phyloP scores from a whole-genome alignment of 2,888 invertebrate species.

The Apamea crenata region DNA sequence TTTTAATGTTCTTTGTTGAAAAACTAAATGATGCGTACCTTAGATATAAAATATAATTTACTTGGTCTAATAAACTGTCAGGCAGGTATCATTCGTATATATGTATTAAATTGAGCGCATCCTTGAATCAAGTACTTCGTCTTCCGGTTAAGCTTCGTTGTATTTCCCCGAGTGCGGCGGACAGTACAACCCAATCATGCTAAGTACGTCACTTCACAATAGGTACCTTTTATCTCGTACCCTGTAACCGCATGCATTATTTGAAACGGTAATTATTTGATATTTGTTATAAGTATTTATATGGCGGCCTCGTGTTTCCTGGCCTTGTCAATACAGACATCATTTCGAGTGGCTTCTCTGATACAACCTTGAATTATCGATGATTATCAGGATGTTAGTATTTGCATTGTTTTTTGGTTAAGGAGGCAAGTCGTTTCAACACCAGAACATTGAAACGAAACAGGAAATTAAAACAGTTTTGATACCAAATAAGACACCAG shows the following conservation, averaged over 20 bases:
- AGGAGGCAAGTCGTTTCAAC: conserved; percentile 21
- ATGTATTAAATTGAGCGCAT: conserved; percentile 50
- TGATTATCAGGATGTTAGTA: conserved; percentile 84
- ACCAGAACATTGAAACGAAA: conserved; percentile 17
- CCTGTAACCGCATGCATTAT: conserved; percentile 59
- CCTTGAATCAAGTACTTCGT: conserved; percentile 51
- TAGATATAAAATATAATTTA: conserved; percentile 26
- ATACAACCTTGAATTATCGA: conserved; percentile 83
- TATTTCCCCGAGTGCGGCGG: conserved; percentile 23
- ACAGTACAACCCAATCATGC: conserved; percentile 3
- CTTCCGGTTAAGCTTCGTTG: conserved; percentile 47
- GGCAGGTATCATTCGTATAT: conserved; percentile 21
- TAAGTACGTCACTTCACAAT: conserved; percentile 50
- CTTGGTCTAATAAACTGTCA: conserved; percentile 26
- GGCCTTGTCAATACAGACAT: conserved; percentile 84
- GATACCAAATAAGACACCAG: conserved; percentile 8
- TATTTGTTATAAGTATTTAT: conserved; percentile 69
- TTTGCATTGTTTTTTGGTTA: conserved; percentile 77
- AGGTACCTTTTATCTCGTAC: conserved; percentile 63
- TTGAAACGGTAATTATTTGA: conserved; percentile 70
- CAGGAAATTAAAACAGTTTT: conserved; percentile 33
- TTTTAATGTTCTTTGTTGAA: conserved; percentile 45
- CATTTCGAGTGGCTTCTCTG: conserved; percentile 76
- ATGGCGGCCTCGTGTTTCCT: conserved; percentile 70
- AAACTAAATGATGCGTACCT: conserved; percentile 29